Conservation (phyloP, 2,797 vertebrate genomes). For the Enteromius viviparus region DNA sequence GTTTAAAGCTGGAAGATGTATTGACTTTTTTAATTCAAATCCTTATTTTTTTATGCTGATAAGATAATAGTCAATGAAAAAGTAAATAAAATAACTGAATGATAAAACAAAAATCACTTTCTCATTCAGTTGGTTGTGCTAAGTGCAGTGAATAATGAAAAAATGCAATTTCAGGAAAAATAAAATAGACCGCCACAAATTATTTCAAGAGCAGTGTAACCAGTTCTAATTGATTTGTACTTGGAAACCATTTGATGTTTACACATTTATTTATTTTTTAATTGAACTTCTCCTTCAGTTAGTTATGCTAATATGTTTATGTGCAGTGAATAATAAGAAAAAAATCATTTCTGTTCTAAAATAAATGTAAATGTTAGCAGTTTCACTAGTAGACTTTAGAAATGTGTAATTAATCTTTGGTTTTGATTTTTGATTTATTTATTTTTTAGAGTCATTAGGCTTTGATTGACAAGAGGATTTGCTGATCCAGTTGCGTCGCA, state of each 20-base stretch:
- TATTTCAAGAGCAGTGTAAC: neutral
- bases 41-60: neutral
- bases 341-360: neutral
- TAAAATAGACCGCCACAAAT: neutral
- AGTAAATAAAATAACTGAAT: too few relatives aligned
- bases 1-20: neutral
- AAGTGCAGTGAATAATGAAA: neutral
- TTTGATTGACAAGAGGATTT: constrained; percentile 71
- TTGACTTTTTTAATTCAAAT: neutral
- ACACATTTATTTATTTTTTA: neutral
- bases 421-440: neutral
- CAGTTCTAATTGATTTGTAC: neutral
- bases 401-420: neutral
- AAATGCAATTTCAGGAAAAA: neutral
- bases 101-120: neutral
- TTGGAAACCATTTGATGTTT: neutral
- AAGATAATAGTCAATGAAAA: neutral
- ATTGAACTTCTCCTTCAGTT: neutral
- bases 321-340: neutral
- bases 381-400: neutral
- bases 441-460: constrained; percentile 24
- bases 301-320: neutral
- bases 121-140: neutral
- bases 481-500: constrained; percentile 60
- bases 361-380: neutral